Evolutionary conservation across 2,888 invertebrate species (phyloP).

Genomic region (Mayetiola destructor): DNA sequence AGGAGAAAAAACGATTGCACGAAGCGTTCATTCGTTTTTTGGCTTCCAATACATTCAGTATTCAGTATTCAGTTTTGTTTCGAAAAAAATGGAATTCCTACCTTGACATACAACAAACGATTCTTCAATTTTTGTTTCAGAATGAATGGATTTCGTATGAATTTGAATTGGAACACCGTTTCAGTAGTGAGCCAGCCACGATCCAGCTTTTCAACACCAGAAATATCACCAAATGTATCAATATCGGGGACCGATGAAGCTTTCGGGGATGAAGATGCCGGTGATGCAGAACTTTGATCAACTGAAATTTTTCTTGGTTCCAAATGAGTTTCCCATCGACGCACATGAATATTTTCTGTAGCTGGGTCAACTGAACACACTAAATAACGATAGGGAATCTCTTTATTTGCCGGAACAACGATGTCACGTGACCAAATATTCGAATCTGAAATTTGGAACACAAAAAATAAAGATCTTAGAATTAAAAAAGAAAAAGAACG

Average conservation of each 20-base stretch:
- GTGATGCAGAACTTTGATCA: constrained; percentile 26
- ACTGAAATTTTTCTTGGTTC: constrained; percentile 47
- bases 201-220: constrained; percentile 44
- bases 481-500: not conserved
- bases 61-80: not conserved
- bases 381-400: constrained; percentile 61
- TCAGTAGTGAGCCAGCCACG: constrained; percentile 76
- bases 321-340: constrained; percentile 69
- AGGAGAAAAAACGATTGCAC: too few species aligned
- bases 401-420: constrained; percentile 49
- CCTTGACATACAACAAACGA: constrained; percentile 53
- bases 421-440: constrained; percentile 50
- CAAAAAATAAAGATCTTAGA: not conserved
- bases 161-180: constrained; percentile 69
- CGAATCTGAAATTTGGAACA: constrained; percentile 24
- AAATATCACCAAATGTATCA: constrained; percentile 53
- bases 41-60: not conserved
- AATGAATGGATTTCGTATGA: constrained; percentile 64
- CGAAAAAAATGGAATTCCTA: constrained; percentile 23
- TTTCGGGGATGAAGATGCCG: not conserved
- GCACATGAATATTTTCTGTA: constrained; percentile 41
- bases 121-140: constrained; percentile 56
- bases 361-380: constrained; percentile 53
- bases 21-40: too few species aligned
- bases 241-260: constrained; percentile 21